Evolutionary conservation across 2,888 invertebrate genomes (phyloP).

Genomic region (Ectemnius continuus): DNA sequence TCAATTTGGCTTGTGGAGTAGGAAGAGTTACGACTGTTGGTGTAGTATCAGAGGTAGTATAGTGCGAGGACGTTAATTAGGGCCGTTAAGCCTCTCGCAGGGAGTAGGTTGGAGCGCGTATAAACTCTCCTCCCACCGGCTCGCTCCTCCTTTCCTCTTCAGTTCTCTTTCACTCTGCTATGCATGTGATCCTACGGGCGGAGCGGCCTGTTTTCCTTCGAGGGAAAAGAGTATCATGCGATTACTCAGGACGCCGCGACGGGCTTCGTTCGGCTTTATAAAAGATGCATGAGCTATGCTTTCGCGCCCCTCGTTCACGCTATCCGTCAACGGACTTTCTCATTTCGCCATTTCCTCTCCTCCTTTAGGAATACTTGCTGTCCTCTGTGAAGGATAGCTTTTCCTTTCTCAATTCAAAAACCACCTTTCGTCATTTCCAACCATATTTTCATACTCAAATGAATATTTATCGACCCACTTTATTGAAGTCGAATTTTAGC

Average conservation of each 20-base stretch:
- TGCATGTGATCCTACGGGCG: slow-evolving; percentile 16
- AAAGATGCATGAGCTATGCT: slow-evolving; percentile 61
- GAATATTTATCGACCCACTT: too few relatives aligned
- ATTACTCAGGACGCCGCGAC: slow-evolving; percentile 47
- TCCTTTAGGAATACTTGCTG: too few relatives aligned
- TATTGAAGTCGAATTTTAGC: too few relatives aligned
- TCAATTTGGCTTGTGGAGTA: too few relatives aligned
- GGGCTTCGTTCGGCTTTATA: slow-evolving; percentile 49
- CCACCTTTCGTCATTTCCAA: too few relatives aligned
- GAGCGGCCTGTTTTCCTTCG: not conserved
- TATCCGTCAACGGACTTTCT: slow-evolving; percentile 44
- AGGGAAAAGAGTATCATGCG: slow-evolving; percentile 32
- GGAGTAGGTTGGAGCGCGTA: slow-evolving; percentile 19
- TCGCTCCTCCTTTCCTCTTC: slow-evolving; percentile 30
- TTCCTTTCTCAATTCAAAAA: too few relatives aligned
- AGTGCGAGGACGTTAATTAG: slow-evolving; percentile 32
- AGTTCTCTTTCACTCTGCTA: slow-evolving; percentile 21
- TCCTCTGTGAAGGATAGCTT: too few relatives aligned
- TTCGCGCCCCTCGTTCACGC: slow-evolving; percentile 32
- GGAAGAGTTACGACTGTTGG: too few relatives aligned
- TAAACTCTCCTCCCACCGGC: slow-evolving; percentile 27
- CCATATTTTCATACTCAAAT: too few relatives aligned
- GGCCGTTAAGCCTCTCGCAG: slow-evolving; percentile 18
- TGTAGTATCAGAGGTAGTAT: too few relatives aligned
- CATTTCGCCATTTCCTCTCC: slow-evolving; percentile 39